Base-by-base conservation (phyloP, 1,140 invertebrate species). In the Alviniconcha marisindica region DNA sequence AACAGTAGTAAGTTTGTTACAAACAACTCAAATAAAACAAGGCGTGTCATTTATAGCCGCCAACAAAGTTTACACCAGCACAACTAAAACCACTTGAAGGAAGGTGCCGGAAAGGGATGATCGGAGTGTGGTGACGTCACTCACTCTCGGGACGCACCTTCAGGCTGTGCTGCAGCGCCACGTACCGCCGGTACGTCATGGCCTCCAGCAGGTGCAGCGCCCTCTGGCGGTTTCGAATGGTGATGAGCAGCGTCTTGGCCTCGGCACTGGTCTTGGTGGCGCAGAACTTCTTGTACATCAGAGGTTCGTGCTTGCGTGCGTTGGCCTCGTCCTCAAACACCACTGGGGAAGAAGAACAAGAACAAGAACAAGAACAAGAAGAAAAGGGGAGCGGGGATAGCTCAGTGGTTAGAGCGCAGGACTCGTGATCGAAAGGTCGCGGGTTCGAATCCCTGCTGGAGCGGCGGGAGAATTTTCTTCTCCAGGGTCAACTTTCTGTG, bases 211-310 rank as follows among this genome's bases (percentile, higher is more conserved):
- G 54, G 1, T 85, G 54, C 42, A 87, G 81, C 71, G 83, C 81
- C 48, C 42, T 84, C 36, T 83, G 73, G 40, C 81, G 83, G 21
- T 83, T 74, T 7, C 80, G 82, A 73, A 87, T 74, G 33, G 33
- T 81, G 1, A 24, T 2, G 15, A 87, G 63, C 10, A 87, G 54
- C 2, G 69, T 81, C n/a, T 81, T 82, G 60, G 86, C 84, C 21
- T 87, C 86, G 4, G 80, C 18, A 21, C 38, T 60, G 3, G 82
- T 80, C 54, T 84, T 85, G 36, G 81, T 42, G 76, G 77, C 63
- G 38, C n/a, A n/a, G 77, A 84, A 87, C 63, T 84, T 84, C 80
- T 84, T 85, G 80, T 84, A 87, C 51, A 85, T 77, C 42, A 81
- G 40, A 1, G 84, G 82, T 54, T 85, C 86, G 73, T 77, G 78